Evolutionary conservation across 2,888 invertebrate species (phyloP), one percentile per base, ranked within the genome.

Genomic region (Globia sparganii): DNA sequence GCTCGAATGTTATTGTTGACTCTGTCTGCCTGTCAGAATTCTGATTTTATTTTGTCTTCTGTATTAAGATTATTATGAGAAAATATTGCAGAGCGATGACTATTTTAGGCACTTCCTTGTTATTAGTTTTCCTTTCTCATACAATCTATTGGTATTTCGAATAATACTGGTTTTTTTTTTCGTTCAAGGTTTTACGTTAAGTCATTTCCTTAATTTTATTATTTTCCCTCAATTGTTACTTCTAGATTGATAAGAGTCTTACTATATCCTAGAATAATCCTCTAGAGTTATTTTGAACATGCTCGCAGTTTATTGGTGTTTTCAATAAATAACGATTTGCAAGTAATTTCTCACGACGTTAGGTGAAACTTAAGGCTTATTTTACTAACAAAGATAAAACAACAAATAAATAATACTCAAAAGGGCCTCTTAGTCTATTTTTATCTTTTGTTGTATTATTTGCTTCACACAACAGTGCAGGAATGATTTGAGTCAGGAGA

Each of bases 401-500:
- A 21, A 18, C 34, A 53, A 53, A 53, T 70, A 46, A 43, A 53
- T 37, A 34, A 31, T 31, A 64, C 9, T 69, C 37, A 56, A 72
- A 72, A 46, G n/a, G 31, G 34, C 46, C 43, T 56, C 28, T 34
- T 13, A 40, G 11, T 25, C 25, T 21, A 46, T 59, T 66, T 43
- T 37, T 49, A 43, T 49, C 15, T 31, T 82, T 59, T 49, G 18
- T 49, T 65, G 5, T 68, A 56, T 70, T 53, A 70, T 69, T 53
- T 69, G 40, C 40, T 28, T 72, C 62, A 58, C 53, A 75, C 65
- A 77, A 75, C 31, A 75, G n/a, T 43, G 37, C 64, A 68, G 43
- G 70, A 75, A 77, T 69, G 15, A 78, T 62, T 73, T 37, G 49
- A 70, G 75, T 65, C 78, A 80, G 71, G 46, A 69, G 73, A 78